These are phyloP conservation scores for Drosophila monieri DNA, from an alignment of 2,888 invertebrate species.

Conservation along the genomic window DNA sequence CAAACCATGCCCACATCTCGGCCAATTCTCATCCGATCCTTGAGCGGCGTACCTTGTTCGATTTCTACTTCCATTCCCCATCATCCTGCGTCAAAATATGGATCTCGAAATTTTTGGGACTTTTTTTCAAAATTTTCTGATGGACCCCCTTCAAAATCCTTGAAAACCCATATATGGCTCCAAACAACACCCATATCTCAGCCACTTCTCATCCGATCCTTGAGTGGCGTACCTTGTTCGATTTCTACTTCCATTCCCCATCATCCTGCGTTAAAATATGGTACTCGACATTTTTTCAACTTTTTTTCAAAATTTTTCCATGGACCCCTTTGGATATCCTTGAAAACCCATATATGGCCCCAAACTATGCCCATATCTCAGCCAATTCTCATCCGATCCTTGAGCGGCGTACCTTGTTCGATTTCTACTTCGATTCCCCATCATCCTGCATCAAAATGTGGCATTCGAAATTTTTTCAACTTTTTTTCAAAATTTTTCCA, in stretches of 20 bases:
- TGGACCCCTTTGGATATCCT: not conserved
- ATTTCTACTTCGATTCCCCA: not conserved
- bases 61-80: too few relatives aligned
- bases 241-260: not conserved
- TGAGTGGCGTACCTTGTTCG: too few relatives aligned
- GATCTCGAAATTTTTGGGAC: too few relatives aligned
- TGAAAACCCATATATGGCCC: not conserved
- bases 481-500: not conserved
- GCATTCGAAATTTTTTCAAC: not conserved
- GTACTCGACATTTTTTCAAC: too few relatives aligned
- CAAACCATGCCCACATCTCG: not conserved
- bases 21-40: not conserved
- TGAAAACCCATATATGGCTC: too few relatives aligned
- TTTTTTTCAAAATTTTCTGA: too few relatives aligned
- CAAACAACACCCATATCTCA: too few relatives aligned
- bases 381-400: not conserved
- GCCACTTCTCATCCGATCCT: too few relatives aligned
- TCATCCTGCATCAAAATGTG: not conserved
- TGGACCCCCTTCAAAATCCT: too few relatives aligned
- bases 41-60: not conserved
- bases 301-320: too few relatives aligned
- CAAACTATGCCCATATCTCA: not conserved
- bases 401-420: not conserved
- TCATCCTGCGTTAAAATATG: not conserved
- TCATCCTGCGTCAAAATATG: too few relatives aligned